Conservation (phyloP, 2,888 invertebrate genomes). For the Penaeus monodon region DNA sequence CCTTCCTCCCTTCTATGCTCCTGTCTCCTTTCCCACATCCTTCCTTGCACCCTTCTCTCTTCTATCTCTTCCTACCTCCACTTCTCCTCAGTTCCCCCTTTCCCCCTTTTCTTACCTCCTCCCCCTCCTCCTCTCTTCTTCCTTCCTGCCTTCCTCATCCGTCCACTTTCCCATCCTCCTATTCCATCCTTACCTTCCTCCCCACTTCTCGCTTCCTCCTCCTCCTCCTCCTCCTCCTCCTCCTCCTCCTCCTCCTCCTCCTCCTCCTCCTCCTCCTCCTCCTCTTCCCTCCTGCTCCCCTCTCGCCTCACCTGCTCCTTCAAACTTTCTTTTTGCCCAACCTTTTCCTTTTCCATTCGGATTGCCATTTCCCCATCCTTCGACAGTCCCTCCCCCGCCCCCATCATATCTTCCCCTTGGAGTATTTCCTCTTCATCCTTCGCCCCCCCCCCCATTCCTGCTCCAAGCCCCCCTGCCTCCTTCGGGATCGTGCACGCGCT, state of each 20-base stretch:
- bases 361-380: neutral
- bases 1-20: neutral
- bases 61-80: neutral
- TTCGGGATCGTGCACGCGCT: neutral
- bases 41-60: neutral
- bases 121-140: neutral
- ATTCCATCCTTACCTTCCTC: neutral
- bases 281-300: too few relatives aligned
- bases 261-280: neutral
- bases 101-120: neutral
- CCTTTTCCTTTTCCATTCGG: too few relatives aligned
- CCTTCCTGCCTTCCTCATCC: constrained; percentile 1
- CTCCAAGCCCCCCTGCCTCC: neutral
- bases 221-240: neutral
- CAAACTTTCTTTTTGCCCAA: too few relatives aligned
- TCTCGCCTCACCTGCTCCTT: too few relatives aligned
- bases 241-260: neutral
- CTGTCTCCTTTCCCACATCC: neutral
- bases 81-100: neutral
- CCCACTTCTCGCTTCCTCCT: neutral
- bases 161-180: neutral
- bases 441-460: neutral
- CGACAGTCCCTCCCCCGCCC: too few relatives aligned
- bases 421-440: too few relatives aligned
- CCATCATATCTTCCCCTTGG: too few relatives aligned